Percentiles rank a stretch among this genome's conserved stretches.
Conservation (phyloP, 1,140 invertebrate species). For the Pygmarrhopalites habei region DNA sequence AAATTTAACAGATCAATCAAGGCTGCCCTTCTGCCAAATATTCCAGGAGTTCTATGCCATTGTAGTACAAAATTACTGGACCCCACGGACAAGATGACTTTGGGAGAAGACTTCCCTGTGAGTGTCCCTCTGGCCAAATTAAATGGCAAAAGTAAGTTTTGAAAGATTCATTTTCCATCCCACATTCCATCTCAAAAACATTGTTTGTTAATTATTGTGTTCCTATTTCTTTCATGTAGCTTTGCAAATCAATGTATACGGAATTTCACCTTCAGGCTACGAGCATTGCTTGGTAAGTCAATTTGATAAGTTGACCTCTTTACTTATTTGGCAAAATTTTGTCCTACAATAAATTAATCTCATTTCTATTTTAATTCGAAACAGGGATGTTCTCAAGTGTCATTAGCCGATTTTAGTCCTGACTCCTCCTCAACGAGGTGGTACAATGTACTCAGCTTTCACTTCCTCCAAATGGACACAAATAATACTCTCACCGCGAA, state of each 20-base stretch:
- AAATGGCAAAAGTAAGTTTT: constrained; percentile 74
- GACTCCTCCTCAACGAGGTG: constrained; percentile 74
- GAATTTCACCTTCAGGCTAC: constrained; percentile 52
- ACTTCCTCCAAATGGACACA: constrained; percentile 62
- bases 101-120: constrained; percentile 71
- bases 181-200: too few relatives aligned
- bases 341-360: too few relatives aligned
- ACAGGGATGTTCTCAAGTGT: constrained; percentile 90
- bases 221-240: too few relatives aligned
- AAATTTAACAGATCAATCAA: constrained; percentile 67
- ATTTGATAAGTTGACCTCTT: too few relatives aligned
- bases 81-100: constrained; percentile 69
- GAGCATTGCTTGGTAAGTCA: constrained; percentile 76
- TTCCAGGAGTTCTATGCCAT: constrained; percentile 49
- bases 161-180: too few relatives aligned
- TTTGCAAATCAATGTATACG: constrained; percentile 79
- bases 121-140: constrained; percentile 65
- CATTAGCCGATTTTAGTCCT: constrained; percentile 84
- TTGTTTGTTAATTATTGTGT: too few relatives aligned
- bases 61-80: constrained; percentile 64
- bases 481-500: too few relatives aligned
- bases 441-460: constrained; percentile 89
- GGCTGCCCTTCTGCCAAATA: constrained; percentile 64
- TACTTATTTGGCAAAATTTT: too few relatives aligned
- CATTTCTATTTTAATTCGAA: constrained; percentile 38